These are phyloP conservation scores for Drosophila fulvimacula DNA, from an alignment of 2,888 invertebrate species.

Conservation along the genomic window DNA sequence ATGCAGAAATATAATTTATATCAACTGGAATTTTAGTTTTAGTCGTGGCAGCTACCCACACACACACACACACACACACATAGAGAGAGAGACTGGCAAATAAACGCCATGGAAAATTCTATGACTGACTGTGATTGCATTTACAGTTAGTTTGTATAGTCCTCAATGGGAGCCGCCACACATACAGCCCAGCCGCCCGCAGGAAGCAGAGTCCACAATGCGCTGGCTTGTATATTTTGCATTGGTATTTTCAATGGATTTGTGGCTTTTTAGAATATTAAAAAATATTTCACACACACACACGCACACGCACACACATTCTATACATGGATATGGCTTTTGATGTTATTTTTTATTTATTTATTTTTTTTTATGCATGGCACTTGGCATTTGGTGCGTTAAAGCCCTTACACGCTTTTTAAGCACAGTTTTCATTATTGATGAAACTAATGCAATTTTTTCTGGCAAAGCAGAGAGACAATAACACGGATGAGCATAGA, in stretches of 20 bases:
- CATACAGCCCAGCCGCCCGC: slow-evolving; percentile 6
- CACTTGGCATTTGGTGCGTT: slow-evolving; percentile 56
- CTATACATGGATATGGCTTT: background rate
- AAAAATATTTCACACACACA: slow-evolving; percentile 55
- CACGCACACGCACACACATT: slow-evolving; percentile 6
- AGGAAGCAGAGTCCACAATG: slow-evolving; percentile 29
- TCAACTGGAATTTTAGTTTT: slow-evolving; percentile 65
- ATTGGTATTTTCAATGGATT: slow-evolving; percentile 63
- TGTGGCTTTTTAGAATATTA: slow-evolving; percentile 77
- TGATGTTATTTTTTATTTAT: slow-evolving; percentile 4
- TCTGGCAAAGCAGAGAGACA: background rate
- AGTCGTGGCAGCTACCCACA: slow-evolving; percentile 30
- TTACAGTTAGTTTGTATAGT: slow-evolving; percentile 54
- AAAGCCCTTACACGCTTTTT: slow-evolving; percentile 72
- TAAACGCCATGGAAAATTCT: slow-evolving; percentile 42
- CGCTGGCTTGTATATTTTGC: slow-evolving; percentile 38
- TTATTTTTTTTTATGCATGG: slow-evolving; percentile 8
- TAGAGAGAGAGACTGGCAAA: slow-evolving; percentile 29
- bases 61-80: background rate
- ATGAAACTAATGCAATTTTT: slow-evolving; percentile 65
- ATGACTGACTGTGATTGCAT: slow-evolving; percentile 63
- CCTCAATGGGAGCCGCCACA: slow-evolving; percentile 9
- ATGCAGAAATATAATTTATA: slow-evolving; percentile 72
- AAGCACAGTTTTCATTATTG: slow-evolving; percentile 73
- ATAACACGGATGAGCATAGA: slow-evolving; percentile 43